Evolutionary conservation across 1,140 invertebrate genomes (phyloP).

Genomic region (Battus philenor): DNA sequence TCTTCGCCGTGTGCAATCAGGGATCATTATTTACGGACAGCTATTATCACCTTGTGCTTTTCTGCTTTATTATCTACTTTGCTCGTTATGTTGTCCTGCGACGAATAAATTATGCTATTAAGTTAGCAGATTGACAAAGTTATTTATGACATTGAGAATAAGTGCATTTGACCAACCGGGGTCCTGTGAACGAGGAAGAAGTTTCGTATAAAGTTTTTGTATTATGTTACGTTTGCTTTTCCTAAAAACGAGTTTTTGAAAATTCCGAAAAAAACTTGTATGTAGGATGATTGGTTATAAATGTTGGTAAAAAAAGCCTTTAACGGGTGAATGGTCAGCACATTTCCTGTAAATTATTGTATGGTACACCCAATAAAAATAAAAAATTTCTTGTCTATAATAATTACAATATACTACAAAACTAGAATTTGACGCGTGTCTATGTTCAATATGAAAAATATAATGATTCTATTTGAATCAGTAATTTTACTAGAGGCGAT

Average conservation of each 20-base stretch:
- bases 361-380: too few relatives aligned
- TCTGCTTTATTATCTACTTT: conserved; percentile 69
- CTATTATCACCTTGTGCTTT: conserved; percentile 72
- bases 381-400: too few relatives aligned
- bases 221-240: neutral
- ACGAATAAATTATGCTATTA: conserved; percentile 70
- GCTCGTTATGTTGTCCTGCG: conserved; percentile 70
- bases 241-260: neutral
- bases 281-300: too few relatives aligned
- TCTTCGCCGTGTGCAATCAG: conserved; percentile 55
- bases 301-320: too few relatives aligned
- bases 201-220: neutral
- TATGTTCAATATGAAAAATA: too few relatives aligned
- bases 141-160: conserved; percentile 55
- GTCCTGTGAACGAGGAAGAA: conserved; percentile 3
- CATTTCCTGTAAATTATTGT: too few relatives aligned
- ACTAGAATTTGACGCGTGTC: too few relatives aligned
- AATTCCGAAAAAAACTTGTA: too few relatives aligned
- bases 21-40: conserved; percentile 69
- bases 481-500: too few relatives aligned
- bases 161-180: conserved; percentile 1
- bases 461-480: too few relatives aligned
- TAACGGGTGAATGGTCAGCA: too few relatives aligned
- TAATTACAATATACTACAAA: too few relatives aligned
- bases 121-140: conserved; percentile 73